Conservation (phyloP, 2,113 vertebrate species). For the Clarias magur region DNA sequence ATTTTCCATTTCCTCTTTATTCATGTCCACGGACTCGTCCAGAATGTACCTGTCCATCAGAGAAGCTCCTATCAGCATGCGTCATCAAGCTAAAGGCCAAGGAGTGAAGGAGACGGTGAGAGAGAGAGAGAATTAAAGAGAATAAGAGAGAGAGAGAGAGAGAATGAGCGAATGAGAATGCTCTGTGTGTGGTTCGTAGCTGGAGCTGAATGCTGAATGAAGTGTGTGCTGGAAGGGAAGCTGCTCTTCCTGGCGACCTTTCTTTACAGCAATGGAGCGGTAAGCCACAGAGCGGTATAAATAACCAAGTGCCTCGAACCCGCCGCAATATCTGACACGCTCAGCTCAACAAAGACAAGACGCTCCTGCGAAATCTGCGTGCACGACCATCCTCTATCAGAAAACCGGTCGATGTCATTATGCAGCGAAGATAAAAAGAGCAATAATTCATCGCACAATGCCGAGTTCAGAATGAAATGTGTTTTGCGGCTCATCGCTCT, state of each 20-base stretch:
- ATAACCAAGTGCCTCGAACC: not conserved
- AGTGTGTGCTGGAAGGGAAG: constrained; percentile 53
- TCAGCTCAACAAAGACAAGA: constrained; percentile 11
- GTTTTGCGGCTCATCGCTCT: constrained; percentile 49
- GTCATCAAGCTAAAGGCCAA: constrained; percentile 44
- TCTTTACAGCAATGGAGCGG: constrained; percentile 40
- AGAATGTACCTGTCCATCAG: constrained; percentile 68
- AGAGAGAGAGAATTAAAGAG: constrained; percentile 38
- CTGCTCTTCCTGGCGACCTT: constrained; percentile 54
- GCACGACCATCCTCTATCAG: not conserved
- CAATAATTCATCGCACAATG: constrained; percentile 51
- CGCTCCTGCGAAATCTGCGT: not conserved
- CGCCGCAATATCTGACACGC: not conserved
- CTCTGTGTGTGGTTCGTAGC: constrained; percentile 32
- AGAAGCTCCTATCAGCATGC: constrained; percentile 55
- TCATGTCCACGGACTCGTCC: constrained; percentile 55
- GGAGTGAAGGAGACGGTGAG: constrained; percentile 56
- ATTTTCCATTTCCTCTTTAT: constrained; percentile 55
- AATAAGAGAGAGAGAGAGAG: constrained; percentile 27
- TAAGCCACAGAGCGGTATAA: constrained; percentile 43
- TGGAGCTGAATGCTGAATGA: constrained; percentile 59
- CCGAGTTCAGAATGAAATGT: constrained; percentile 45
- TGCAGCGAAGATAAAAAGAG: constrained; percentile 53
- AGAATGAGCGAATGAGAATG: constrained; percentile 61
- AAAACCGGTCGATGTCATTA: not conserved